These are phyloP conservation scores for Tipula lateralis DNA, from an alignment of 2,888 invertebrate species.

Conservation along the genomic window DNA sequence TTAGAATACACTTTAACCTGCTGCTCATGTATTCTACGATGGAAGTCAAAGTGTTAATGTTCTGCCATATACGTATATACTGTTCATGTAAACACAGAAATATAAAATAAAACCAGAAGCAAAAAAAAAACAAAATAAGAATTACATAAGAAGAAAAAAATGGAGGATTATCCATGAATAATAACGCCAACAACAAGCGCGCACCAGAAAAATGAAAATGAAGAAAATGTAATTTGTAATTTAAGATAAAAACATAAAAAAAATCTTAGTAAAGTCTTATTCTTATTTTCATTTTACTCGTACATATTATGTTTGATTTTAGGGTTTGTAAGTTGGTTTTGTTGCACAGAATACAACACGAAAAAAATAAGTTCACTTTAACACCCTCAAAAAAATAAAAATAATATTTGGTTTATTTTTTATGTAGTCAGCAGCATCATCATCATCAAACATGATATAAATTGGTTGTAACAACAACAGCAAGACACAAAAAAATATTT, in stretches of 20 bases:
- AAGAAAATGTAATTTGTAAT: constrained; percentile 5
- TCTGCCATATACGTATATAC: neutral
- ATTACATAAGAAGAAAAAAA: neutral
- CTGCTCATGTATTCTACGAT: neutral
- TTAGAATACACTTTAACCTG: neutral
- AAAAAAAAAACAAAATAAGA: neutral
- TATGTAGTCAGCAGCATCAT: neutral
- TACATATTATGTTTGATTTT: constrained; percentile 19
- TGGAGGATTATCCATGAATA: constrained; percentile 15
- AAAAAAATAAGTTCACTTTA: neutral
- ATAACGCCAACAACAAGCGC: constrained; percentile 16
- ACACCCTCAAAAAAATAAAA: neutral
- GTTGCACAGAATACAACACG: neutral
- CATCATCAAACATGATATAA: constrained; percentile 11
- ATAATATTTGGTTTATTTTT: constrained; percentile 9
- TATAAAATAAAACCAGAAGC: neutral
- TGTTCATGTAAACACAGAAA: neutral
- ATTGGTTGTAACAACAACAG: constrained; percentile 6
- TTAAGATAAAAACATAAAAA: constrained; percentile 14
- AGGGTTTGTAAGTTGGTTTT: neutral
- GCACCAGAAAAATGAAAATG: neutral
- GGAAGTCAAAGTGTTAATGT: neutral
- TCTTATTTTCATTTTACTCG: neutral
- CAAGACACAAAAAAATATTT: neutral
- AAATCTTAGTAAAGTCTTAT: neutral